A percentile compares a stretch with the other conserved stretches of the same genome.
These are phyloP conservation scores for Beris chalybata DNA, from an alignment of 2,888 invertebrate genomes.

Conservation along the genomic window DNA sequence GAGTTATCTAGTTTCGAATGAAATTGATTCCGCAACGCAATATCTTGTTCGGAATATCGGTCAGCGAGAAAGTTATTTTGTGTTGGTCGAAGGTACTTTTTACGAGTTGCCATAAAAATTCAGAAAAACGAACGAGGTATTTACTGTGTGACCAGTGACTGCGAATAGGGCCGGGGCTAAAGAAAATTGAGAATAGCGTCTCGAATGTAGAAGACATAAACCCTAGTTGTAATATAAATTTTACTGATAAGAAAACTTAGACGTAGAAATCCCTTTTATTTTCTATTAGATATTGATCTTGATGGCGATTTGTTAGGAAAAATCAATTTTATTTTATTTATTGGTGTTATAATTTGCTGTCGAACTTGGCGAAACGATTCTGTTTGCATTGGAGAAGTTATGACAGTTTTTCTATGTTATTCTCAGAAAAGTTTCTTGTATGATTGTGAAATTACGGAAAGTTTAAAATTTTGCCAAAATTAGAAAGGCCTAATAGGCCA, in stretches of 20 bases:
- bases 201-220: slow-evolving; percentile 11
- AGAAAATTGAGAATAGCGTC: neutral
- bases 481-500: no score
- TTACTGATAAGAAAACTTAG: neutral
- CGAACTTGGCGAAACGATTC: no score
- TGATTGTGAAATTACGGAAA: no score
- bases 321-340: no score
- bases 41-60: neutral
- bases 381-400: no score
- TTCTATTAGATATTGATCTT: no score
- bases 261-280: no score
- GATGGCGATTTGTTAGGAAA: no score
- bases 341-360: no score
- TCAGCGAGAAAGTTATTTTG: slow-evolving; percentile 8
- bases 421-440: no score
- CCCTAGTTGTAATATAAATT: slow-evolving; percentile 13
- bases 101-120: slow-evolving; percentile 20
- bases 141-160: slow-evolving; percentile 5
- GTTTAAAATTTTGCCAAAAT: no score
- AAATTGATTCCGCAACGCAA: slow-evolving; percentile 2
- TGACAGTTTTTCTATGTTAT: no score
- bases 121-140: slow-evolving; percentile 11
- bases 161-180: neutral
- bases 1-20: slow-evolving; percentile 12
- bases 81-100: slow-evolving; percentile 13